These are phyloP conservation scores for Scrobipalpa costella DNA, from an alignment of 2,888 invertebrate genomes.

Conservation along the genomic window DNA sequence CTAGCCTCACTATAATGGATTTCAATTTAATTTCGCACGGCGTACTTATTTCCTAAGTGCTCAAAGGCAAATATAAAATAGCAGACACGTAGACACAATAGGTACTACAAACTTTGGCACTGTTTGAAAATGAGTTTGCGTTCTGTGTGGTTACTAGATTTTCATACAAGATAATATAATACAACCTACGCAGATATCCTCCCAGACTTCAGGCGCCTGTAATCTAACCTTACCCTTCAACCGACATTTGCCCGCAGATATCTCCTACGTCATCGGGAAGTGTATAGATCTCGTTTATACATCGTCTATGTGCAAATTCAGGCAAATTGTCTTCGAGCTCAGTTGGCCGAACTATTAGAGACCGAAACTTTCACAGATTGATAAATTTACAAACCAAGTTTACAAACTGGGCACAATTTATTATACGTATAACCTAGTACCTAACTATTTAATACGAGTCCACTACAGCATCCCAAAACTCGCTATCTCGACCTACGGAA, in stretches of 20 bases:
- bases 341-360: neutral
- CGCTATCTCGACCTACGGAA: no score
- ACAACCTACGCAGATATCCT: slow-evolving; percentile 1
- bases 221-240: slow-evolving; percentile 3
- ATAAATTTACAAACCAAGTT: neutral
- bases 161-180: neutral
- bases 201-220: slow-evolving; percentile 12
- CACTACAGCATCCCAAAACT: no score
- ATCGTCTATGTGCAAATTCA: slow-evolving; percentile 17
- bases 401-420: no score
- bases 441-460: no score
- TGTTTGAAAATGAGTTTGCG: neutral
- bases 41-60: no score
- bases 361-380: neutral
- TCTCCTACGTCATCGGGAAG: slow-evolving; percentile 8
- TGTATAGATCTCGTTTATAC: neutral
- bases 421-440: no score
- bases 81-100: no score
- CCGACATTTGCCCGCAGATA: slow-evolving; percentile 2
- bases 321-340: slow-evolving; percentile 7
- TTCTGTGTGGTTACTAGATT: neutral
- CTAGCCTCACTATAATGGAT: no score
- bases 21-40: no score
- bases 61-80: no score
- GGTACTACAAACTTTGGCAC: no score